Conservation (phyloP, 2,113 vertebrate species). For the Orcinus orca region DNA sequence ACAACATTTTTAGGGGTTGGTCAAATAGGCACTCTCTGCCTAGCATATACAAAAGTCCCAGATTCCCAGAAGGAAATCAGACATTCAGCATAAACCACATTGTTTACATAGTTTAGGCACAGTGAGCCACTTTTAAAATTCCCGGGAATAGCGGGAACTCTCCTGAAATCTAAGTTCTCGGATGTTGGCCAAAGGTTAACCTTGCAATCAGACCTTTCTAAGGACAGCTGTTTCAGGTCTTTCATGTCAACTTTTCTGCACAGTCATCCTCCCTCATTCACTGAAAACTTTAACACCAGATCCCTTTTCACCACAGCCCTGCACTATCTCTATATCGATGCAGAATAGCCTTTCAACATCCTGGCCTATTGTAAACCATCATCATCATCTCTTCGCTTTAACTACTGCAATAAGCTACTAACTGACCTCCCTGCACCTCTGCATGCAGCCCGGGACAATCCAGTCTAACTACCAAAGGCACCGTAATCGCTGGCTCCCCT, state of each 20-base stretch:
- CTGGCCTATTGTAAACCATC: not conserved
- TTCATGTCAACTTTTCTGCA: not conserved
- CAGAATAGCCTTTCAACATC: not conserved
- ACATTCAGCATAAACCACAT: not conserved
- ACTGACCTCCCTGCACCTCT: not conserved
- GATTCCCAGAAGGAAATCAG: not conserved
- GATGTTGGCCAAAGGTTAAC: not conserved
- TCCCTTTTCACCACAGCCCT: not conserved
- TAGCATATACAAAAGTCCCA: not conserved
- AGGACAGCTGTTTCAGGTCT: not conserved
- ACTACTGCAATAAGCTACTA: not conserved
- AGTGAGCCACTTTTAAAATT: not conserved
- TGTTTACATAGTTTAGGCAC: not conserved
- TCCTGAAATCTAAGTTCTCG: not conserved
- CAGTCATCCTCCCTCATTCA: not conserved
- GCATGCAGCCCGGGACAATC: not conserved
- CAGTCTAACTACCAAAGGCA: not conserved
- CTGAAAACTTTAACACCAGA: not conserved
- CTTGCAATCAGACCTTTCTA: not conserved
- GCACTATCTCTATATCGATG: not conserved
- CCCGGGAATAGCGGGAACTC: not conserved
- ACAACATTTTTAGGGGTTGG: too few relatives aligned
- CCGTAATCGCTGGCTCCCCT: not conserved
- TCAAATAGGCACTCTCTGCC: too few relatives aligned
- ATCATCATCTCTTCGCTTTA: not conserved